Conservation (phyloP, 2,797 vertebrate species). For the Peromyscus aztecus region DNA sequence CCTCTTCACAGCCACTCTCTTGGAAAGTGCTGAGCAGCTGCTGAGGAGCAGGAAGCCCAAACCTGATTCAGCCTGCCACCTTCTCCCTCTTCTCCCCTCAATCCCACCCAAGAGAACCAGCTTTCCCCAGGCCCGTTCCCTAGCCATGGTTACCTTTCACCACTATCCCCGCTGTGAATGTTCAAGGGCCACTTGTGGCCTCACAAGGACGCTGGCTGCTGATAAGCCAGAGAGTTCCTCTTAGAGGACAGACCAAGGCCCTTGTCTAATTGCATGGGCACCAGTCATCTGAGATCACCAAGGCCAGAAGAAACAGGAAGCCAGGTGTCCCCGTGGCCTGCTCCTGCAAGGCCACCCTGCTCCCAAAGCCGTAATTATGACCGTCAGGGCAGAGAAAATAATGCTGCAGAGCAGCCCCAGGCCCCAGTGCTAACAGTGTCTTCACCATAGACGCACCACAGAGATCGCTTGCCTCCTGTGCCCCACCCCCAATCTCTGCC, state of each 20-base stretch:
- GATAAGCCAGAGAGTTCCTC: not conserved
- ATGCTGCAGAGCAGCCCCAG: not conserved
- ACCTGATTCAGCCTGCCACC: not conserved
- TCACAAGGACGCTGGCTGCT: constrained; percentile 49
- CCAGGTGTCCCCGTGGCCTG: not conserved
- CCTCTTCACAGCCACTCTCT: constrained; percentile 35
- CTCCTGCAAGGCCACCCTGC: not conserved
- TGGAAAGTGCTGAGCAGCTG: not conserved
- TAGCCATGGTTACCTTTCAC: not conserved
- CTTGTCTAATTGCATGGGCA: constrained; percentile 17
- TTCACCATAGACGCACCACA: not conserved
- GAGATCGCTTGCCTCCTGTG: not conserved
- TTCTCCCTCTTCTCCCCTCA: not conserved
- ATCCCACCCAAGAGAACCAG: not conserved
- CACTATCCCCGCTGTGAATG: not conserved
- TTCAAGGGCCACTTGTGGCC: not conserved
- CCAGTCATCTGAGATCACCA: constrained; percentile 24
- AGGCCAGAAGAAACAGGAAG: constrained; percentile 9
- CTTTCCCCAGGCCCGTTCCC: not conserved
- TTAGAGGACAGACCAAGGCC: constrained; percentile 55
- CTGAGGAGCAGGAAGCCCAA: not conserved
- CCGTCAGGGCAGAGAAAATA: not conserved
- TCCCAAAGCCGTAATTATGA: not conserved
- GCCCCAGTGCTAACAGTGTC: not conserved
- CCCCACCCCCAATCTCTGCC: not conserved